Conservation (phyloP, 2,888 invertebrate genomes). For the Drosophila colorata region DNA sequence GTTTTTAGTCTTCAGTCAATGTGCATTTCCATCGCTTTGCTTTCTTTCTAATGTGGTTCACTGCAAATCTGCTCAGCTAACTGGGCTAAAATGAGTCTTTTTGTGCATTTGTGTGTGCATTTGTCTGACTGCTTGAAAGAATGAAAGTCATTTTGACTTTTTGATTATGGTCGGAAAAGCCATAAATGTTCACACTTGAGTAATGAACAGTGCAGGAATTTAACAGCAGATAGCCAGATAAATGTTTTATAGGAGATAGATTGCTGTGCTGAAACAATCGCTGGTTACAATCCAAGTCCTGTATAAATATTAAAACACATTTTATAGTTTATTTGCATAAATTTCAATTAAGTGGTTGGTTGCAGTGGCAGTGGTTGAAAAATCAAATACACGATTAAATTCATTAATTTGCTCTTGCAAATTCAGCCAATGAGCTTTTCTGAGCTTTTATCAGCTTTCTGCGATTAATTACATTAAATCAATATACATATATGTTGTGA, state of each 20-base stretch:
- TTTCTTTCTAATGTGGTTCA: conserved; percentile 14
- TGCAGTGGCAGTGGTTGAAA: no score
- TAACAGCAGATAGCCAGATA: background rate
- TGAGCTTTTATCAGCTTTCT: background rate
- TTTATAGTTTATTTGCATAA: background rate
- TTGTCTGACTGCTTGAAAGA: background rate
- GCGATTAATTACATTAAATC: background rate
- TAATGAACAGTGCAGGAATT: background rate
- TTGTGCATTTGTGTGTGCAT: conserved; percentile 1
- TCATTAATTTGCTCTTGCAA: no score
- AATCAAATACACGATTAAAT: no score
- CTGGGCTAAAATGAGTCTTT: conserved; percentile 5
- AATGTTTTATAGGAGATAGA: background rate
- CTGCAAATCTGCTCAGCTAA: conserved; percentile 4
- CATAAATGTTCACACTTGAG: conserved; percentile 15
- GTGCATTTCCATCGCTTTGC: conserved; percentile 9
- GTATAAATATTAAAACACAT: no score
- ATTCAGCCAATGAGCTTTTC: background rate
- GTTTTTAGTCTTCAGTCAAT: background rate
- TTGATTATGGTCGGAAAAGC: conserved; percentile 11
- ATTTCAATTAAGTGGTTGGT: background rate
- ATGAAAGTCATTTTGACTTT: conserved; percentile 4
- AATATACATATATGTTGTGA: background rate
- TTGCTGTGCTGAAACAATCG: no score
- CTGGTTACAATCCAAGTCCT: no score